phyloP scores from a whole-genome alignment of 92 coral and sea anemone genomes.

The Palythoa heliodiscus region DNA sequence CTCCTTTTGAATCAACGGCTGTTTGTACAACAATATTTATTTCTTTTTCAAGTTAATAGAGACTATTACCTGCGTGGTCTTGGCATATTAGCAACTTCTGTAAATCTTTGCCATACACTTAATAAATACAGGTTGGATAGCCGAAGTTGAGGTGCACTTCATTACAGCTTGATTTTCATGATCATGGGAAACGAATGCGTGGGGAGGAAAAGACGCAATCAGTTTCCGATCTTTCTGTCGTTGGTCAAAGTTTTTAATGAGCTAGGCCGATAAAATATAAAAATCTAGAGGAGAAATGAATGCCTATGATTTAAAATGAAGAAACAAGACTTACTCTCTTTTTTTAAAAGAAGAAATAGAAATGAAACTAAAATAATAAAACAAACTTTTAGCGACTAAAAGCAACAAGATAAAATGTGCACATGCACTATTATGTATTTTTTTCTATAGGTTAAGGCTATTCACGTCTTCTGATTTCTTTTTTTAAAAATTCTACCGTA shows the following conservation, averaged over 20 bases:
- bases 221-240: background rate
- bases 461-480: too few species aligned
- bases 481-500: too few species aligned
- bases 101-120: background rate
- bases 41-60: constrained; percentile 27
- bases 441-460: too few species aligned
- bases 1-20: constrained; percentile 7
- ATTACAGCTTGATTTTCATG: background rate
- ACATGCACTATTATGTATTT: too few species aligned
- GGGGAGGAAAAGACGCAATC: background rate
- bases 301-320: background rate
- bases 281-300: background rate
- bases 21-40: constrained; percentile 35
- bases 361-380: too few species aligned
- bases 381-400: too few species aligned
- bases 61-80: constrained; percentile 18
- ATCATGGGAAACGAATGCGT: background rate
- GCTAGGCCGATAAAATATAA: background rate
- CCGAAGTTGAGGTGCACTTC: background rate
- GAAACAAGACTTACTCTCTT: too few species aligned
- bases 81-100: constrained; percentile 29
- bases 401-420: too few species aligned
- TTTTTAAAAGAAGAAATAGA: background rate
- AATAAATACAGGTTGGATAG: background rate
- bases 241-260: background rate